These are phyloP conservation scores for Psococerastis gibbosa DNA, from an alignment of 2,888 invertebrate species.

Conservation along the genomic window DNA sequence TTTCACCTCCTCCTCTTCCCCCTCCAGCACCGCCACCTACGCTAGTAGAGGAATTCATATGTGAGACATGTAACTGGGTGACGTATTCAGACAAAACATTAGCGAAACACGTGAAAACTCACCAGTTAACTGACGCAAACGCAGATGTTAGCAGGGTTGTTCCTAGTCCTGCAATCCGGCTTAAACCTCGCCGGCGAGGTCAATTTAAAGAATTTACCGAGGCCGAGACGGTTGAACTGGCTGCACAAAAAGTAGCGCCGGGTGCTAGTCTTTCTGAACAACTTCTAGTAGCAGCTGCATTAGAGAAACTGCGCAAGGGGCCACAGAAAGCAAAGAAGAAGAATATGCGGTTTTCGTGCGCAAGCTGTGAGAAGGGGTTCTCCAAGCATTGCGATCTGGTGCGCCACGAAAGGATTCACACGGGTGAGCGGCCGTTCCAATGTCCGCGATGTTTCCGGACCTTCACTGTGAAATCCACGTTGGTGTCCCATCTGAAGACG, in stretches of 20 bases:
- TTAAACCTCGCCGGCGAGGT: too few species aligned
- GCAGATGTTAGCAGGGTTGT: too few species aligned
- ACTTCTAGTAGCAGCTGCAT: slow-evolving; percentile 23
- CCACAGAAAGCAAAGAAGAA: slow-evolving; percentile 17
- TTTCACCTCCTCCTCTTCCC: too few species aligned
- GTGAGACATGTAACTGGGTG: too few species aligned
- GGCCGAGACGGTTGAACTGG: slow-evolving; percentile 19
- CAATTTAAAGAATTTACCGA: slow-evolving; percentile 20
- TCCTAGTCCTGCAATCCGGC: too few species aligned
- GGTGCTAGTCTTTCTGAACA: slow-evolving; percentile 21
- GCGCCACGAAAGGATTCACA: slow-evolving; percentile 35
- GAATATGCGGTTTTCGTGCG: slow-evolving; percentile 24
- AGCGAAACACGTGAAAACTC: slow-evolving; percentile 21
- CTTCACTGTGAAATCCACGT: slow-evolving; percentile 45
- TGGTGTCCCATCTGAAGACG: slow-evolving; percentile 38
- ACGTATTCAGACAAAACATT: too few species aligned
- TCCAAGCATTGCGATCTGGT: slow-evolving; percentile 42
- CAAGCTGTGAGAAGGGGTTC: slow-evolving; percentile 41
- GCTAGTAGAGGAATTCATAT: too few species aligned
- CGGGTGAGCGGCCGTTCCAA: slow-evolving; percentile 43
- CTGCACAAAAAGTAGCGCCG: slow-evolving; percentile 16
- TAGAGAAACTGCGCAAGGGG: slow-evolving; percentile 21
- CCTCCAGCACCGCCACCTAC: too few species aligned
- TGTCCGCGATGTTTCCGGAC: slow-evolving; percentile 33
- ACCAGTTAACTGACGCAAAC: slow-evolving; percentile 18